Evolutionary conservation across 2,797 vertebrate species (phyloP), one percentile per base, ranked within the genome.

Genomic region (Pempheris klunzingeri): DNA sequence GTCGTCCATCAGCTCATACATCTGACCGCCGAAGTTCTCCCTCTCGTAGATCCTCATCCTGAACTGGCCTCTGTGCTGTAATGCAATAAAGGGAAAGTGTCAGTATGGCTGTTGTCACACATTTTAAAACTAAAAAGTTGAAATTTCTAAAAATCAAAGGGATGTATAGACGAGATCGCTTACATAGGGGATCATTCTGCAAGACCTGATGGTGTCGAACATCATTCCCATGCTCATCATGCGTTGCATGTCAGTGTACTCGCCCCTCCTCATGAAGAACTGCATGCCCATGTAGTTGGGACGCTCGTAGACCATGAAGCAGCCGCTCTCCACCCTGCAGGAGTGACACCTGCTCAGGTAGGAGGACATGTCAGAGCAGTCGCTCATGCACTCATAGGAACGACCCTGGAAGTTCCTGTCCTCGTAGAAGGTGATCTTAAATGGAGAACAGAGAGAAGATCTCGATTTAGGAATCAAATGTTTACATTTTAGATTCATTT

Each of bases 361-460:
- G 81, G 92, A 92, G 83, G 90, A 22, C 67, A 95, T 87, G 83
- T 95, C 94, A 2, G 90, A 24, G 81, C 93, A 94, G 90, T 95
- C 94, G 44, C 84, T 93, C 82, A 90, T 91, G 88, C 94, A 95
- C 73, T 95, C 94, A 93, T 94, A 95, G 73, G 77, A 91, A 71
- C 94, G 94, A 34, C 94, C 95, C 92, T 94, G 93, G 88, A 95
- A 93, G 85, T 94, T 95, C 88, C 81, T 94, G 1, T 95, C 94
- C 91, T 95, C 94, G 65, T 94, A 95, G 54, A 95, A 94, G 63
- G 80, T 17, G 60, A 95, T 92, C 93, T 94, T 86, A 77, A 92
- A 90, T 8, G 14, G 15, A 39, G 28, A 39, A 17, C 9, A 79
- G 26, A 50, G 30, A 5, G 5, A 14, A 50, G 17, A 59, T 44